phyloP scores from a whole-genome alignment of 2,113 vertebrate species.

The Fulica atra region DNA sequence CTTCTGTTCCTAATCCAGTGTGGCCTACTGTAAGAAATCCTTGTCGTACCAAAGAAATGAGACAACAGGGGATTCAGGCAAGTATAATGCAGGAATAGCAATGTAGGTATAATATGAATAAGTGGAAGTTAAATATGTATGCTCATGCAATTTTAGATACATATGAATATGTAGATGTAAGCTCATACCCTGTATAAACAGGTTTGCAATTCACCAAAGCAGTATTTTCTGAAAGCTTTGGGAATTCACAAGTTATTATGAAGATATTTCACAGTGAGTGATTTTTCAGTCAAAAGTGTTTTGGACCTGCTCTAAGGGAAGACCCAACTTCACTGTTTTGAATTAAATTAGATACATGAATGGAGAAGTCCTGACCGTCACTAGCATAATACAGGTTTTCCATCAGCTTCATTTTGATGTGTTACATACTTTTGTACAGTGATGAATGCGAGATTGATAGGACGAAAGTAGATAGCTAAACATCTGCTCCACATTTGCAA shows the following conservation, averaged over 20 bases:
- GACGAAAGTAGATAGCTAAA: neutral
- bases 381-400: neutral
- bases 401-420: neutral
- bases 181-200: neutral
- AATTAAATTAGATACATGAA: neutral
- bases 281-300: neutral
- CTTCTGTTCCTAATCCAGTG: neutral
- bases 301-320: neutral
- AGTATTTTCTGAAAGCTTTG: neutral
- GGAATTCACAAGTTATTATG: neutral
- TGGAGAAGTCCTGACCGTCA: neutral
- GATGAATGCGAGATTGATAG: neutral
- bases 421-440: neutral
- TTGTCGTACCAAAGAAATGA: neutral
- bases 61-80: neutral
- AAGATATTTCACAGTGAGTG: neutral
- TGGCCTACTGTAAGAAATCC: neutral
- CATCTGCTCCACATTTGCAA: slow-evolving; percentile 11
- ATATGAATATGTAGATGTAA: neutral
- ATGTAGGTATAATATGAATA: neutral
- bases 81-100: neutral
- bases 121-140: neutral
- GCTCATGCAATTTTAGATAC: neutral
- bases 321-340: neutral
- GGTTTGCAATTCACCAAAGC: neutral